Percentiles rank a stretch among this genome's conserved stretches.
Conservation (phyloP, 2,888 invertebrate species). For the Tetrapedia diversipes region DNA sequence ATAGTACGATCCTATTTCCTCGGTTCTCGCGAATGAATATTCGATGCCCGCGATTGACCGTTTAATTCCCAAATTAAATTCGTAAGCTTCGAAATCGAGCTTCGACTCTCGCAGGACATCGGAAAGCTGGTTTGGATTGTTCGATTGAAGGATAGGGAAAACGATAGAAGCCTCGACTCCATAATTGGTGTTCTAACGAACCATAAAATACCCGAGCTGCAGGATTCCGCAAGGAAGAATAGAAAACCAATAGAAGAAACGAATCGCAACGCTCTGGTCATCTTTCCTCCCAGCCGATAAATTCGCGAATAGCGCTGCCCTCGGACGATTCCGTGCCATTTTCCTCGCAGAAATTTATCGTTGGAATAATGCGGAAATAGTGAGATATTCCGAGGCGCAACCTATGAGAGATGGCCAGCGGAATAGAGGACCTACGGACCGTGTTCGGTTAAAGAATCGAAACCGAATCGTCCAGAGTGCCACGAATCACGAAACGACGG, state of each 20-base stretch:
- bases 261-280: constrained; percentile 43
- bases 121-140: too few relatives aligned
- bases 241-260: constrained; percentile 32
- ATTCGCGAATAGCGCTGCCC: constrained; percentile 45
- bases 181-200: too few relatives aligned
- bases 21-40: too few relatives aligned
- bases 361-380: constrained; percentile 75
- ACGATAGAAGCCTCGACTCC: too few relatives aligned
- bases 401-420: constrained; percentile 24
- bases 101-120: too few relatives aligned
- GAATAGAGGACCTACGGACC: constrained; percentile 10
- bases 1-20: too few relatives aligned
- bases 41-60: too few relatives aligned
- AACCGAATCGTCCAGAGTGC: constrained; percentile 27
- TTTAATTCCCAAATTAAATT: too few relatives aligned
- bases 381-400: constrained; percentile 59
- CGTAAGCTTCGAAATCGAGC: too few relatives aligned
- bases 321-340: constrained; percentile 70
- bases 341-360: constrained; percentile 73
- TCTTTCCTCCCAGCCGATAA: constrained; percentile 64
- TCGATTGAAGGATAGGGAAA: too few relatives aligned
- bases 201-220: too few relatives aligned
- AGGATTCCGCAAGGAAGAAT: too few relatives aligned
- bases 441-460: constrained; percentile 42
- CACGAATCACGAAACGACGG: constrained; percentile 21